Conservation (phyloP, 2,797 vertebrate species). For the Falco naumanni region DNA sequence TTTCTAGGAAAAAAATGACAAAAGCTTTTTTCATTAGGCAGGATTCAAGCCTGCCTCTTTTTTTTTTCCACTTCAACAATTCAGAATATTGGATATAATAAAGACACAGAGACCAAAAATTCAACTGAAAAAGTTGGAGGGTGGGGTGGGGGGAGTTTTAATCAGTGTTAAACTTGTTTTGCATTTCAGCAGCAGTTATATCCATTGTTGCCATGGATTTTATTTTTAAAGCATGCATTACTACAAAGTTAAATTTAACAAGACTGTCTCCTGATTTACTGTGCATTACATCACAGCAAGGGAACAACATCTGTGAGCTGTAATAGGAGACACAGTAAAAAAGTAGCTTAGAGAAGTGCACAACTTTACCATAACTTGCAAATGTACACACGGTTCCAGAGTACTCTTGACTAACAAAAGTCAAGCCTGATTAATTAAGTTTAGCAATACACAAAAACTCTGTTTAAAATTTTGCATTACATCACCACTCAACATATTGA, state of each 20-base stretch:
- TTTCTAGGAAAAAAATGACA: background rate
- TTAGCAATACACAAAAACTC: background rate
- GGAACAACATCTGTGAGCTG: constrained; percentile 38
- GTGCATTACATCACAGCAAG: constrained; percentile 12
- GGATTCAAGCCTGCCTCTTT: background rate
- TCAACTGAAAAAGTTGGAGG: background rate
- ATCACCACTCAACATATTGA: background rate
- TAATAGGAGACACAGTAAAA: constrained; percentile 22
- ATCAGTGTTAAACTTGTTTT: background rate
- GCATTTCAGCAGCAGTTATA: background rate
- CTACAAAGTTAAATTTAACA: constrained; percentile 7
- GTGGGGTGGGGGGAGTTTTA: background rate
- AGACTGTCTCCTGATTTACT: constrained; percentile 8
- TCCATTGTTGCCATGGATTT: background rate
- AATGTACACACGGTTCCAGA: background rate
- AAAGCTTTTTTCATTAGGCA: background rate
- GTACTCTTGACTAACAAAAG: background rate
- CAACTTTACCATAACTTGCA: background rate
- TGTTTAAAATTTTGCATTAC: background rate
- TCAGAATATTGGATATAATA: background rate
- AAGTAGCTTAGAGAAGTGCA: background rate
- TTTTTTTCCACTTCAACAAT: background rate
- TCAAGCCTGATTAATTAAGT: background rate
- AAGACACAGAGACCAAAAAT: background rate
- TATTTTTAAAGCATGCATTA: constrained; percentile 31